Conservation (phyloP, 1,140 invertebrate species). For the Brachionus paranguensis region DNA sequence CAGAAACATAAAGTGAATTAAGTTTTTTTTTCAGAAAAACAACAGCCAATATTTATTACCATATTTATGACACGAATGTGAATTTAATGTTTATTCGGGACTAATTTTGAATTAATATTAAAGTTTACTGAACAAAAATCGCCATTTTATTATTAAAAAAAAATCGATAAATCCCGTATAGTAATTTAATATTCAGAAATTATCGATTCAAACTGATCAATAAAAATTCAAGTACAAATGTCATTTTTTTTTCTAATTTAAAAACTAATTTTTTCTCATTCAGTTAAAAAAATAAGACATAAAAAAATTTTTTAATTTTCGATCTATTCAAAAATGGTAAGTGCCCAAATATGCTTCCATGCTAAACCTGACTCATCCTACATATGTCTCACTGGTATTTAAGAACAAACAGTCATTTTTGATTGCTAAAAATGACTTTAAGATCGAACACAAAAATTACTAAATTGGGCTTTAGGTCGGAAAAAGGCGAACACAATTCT, state of each 20-base stretch:
- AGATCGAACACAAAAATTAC: no score
- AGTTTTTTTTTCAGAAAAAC: not conserved
- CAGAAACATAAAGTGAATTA: not conserved
- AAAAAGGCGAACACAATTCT: not conserved
- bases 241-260: not conserved
- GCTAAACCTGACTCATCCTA: not conserved
- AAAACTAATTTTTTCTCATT: not conserved
- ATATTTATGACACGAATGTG: not conserved
- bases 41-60: constrained; percentile 11
- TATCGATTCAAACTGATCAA: not conserved
- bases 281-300: not conserved
- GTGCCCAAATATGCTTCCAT: not conserved
- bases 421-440: no score
- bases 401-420: not conserved
- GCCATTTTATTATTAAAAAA: not conserved
- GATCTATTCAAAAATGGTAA: not conserved
- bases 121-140: not conserved
- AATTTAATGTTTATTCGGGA: not conserved
- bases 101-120: not conserved
- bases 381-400: not conserved
- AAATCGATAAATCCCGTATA: not conserved
- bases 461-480: no score
- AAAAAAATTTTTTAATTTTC: not conserved
- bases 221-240: constrained; percentile 4
- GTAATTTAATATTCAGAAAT: not conserved